Base-by-base conservation (phyloP, 2,797 vertebrate species). In the Rhabdophis nuchalis region DNA sequence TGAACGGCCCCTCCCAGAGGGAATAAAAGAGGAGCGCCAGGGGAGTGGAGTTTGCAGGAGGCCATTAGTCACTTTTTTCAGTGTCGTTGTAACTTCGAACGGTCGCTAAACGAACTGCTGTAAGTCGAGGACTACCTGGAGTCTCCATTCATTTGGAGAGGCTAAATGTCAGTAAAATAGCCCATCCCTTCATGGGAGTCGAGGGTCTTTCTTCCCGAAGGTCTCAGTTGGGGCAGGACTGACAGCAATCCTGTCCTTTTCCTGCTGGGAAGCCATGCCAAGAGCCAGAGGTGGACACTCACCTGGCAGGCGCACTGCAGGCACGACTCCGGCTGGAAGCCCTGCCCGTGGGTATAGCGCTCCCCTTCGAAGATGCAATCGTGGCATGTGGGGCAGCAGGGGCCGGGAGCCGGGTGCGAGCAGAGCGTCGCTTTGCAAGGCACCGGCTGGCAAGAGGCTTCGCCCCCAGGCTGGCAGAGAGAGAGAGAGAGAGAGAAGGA, bases 251-350 rank as follows among this genome's bases (percentile, higher is more conserved):
- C 36, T 41, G 36, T 12, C 77, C 4, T 50, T 52, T 27, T 25
- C 3, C 3, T 25, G 3, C 11, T 29, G 82, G 82, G 23, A 13
- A 85, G 23, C 68, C 0, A 3, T 77, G 68, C 68, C 68, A 10
- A 18, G 3, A 16, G 58, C 20, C 7, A 29, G 50, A 14, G 5
- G 32, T 32, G 64, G 57, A 23, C 2, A 5, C 92, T 77, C 85
- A 92, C 92, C 92, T 87, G 92, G 89, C 92, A 92, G 89, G 2
- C 13, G 85, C 92, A 92, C 16, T 50, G 85, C 85, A 92, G 92
- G 5, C 92, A 92, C 0, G 92, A 92, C 92, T 90, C 89, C 0
- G 89, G 85, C 64, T 88, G 72, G 1, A 92, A 92, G 64, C n/a
- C 46, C 5, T 92, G 54, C 32, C 92, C 64, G 0, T 92, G 41